A percentile compares a stretch with the other conserved stretches of the same genome.
Evolutionary conservation across 53 echinoderm and acorn worm species (phyloP).

Genomic region (Astropecten irregularis): DNA sequence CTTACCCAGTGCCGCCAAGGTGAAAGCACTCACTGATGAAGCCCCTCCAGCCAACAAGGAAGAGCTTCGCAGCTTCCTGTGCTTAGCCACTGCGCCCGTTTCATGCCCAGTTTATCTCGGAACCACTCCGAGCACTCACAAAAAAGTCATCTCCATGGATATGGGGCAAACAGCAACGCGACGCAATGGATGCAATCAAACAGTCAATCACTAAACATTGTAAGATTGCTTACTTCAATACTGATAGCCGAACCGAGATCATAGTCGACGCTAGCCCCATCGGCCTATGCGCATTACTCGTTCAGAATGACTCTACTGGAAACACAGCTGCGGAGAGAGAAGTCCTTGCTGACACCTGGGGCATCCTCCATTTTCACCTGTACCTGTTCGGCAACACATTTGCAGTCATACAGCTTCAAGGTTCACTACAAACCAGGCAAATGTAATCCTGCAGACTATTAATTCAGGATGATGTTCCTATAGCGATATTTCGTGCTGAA

Average conservation of each 20-base stretch:
- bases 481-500: slow-evolving; percentile 16
- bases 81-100: slow-evolving; percentile 39
- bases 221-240: slow-evolving; percentile 69
- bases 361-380: slow-evolving; percentile 58
- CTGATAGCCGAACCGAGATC: slow-evolving; percentile 35
- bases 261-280: slow-evolving; percentile 73
- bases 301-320: slow-evolving; percentile 27
- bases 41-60: slow-evolving; percentile 55
- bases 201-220: slow-evolving; percentile 33
- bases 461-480: slow-evolving; percentile 51
- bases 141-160: slow-evolving; percentile 10
- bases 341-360: slow-evolving; percentile 56
- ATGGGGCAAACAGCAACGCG: slow-evolving; percentile 20
- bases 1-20: slow-evolving; percentile 36
- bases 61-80: slow-evolving; percentile 57
- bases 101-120: slow-evolving; percentile 17
- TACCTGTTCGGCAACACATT: slow-evolving; percentile 53
- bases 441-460: slow-evolving; percentile 68
- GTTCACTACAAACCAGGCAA: slow-evolving; percentile 49
- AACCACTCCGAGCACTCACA: slow-evolving; percentile 56
- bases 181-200: slow-evolving; percentile 44
- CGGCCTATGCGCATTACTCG: slow-evolving; percentile 61
- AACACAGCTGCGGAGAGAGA: slow-evolving; percentile 44
- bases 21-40: slow-evolving; percentile 47
- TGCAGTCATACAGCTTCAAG: slow-evolving; percentile 54